Percentiles rank a stretch among this genome's conserved stretches.
Evolutionary conservation across 2,797 vertebrate species (phyloP).

Genomic region (Odontamblyopus rebecca): DNA sequence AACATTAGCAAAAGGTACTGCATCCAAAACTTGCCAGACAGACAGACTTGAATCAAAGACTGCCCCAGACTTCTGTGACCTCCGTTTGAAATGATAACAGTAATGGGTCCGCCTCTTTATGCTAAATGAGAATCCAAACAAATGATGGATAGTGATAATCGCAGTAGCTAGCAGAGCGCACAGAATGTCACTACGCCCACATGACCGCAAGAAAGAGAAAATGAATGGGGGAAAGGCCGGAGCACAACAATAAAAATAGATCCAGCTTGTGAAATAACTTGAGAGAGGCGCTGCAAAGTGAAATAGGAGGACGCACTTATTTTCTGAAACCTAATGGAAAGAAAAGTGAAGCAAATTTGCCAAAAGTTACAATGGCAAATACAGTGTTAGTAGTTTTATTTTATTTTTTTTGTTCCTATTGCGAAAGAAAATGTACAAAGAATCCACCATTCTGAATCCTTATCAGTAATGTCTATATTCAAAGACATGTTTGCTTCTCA

Average conservation of each 20-base stretch:
- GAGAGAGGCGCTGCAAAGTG: slow-evolving; percentile 5
- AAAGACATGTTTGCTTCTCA: too few species aligned
- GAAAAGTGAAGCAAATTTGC: neutral
- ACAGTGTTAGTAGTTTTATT: too few species aligned
- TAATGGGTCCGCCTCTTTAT: slow-evolving; percentile 49
- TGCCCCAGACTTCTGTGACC: slow-evolving; percentile 46
- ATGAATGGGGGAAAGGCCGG: slow-evolving; percentile 28
- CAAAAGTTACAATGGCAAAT: too few species aligned
- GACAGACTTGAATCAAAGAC: slow-evolving; percentile 23
- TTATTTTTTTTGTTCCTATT: too few species aligned
- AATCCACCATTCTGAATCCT: too few species aligned
- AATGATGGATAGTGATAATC: slow-evolving; percentile 77
- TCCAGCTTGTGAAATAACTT: slow-evolving; percentile 28
- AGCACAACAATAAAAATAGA: slow-evolving; percentile 38
- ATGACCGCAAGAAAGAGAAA: slow-evolving; percentile 36
- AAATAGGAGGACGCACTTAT: neutral
- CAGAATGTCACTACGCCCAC: slow-evolving; percentile 46
- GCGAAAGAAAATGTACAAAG: too few species aligned
- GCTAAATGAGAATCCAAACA: slow-evolving; percentile 70
- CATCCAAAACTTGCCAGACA: slow-evolving; percentile 1
- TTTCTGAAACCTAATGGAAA: neutral
- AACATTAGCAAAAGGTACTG: neutral
- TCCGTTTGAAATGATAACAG: slow-evolving; percentile 59
- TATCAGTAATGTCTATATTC: too few species aligned
- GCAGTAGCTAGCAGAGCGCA: slow-evolving; percentile 62